These are phyloP conservation scores for Xanthorhoe designata DNA, from an alignment of 2,888 invertebrate genomes.

Conservation along the genomic window DNA sequence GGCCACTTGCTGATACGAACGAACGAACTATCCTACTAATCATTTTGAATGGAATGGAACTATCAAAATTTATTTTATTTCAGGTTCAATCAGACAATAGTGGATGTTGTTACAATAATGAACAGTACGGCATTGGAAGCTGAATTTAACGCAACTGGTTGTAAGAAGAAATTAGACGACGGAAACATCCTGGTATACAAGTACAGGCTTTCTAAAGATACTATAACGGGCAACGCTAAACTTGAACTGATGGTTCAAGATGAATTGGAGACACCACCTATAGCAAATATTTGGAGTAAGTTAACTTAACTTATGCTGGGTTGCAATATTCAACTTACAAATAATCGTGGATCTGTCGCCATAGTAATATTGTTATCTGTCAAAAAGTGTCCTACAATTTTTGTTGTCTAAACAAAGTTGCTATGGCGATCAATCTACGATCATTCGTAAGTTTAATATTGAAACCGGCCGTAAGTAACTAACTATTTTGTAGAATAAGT, in stretches of 20 bases:
- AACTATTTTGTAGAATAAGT: no score
- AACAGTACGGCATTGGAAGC: slow-evolving; percentile 59
- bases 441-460: no score
- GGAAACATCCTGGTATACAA: slow-evolving; percentile 61
- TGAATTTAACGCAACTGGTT: slow-evolving; percentile 55
- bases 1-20: no score
- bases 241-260: slow-evolving; percentile 66
- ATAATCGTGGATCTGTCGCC: no score
- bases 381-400: no score
- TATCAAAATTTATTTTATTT: slow-evolving; percentile 3
- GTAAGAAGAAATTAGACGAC: slow-evolving; percentile 56
- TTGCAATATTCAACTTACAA: no score
- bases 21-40: no score
- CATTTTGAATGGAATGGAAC: no score
- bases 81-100: slow-evolving; percentile 45
- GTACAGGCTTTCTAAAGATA: slow-evolving; percentile 46
- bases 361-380: no score
- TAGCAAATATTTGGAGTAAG: slow-evolving; percentile 68
- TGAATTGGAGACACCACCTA: slow-evolving; percentile 58
- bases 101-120: slow-evolving; percentile 13
- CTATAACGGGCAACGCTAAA: slow-evolving; percentile 45
- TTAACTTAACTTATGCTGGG: slow-evolving; percentile 36
- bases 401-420: no score
- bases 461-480: no score
- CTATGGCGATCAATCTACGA: no score